Base-by-base conservation (phyloP, 2,113 vertebrate species). In the Cromileptes altivelis region DNA sequence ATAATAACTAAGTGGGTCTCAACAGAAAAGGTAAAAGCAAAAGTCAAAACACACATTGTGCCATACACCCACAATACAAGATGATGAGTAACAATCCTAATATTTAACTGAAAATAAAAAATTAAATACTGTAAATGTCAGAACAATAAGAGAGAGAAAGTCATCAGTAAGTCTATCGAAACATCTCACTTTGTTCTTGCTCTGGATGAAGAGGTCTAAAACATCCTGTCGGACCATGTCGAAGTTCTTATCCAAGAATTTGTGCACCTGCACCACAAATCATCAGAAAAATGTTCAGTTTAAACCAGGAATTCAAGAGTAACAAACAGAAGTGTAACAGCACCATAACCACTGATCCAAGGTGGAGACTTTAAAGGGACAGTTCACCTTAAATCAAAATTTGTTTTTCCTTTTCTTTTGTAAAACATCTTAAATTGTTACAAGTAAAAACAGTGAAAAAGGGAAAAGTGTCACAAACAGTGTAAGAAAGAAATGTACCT, bases 161-260 rank as follows among this genome's bases (percentile, higher is more conserved):
- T 60, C 5, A 49, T 10, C 11, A 50, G 5, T 25, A 30, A 23
- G 1, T 14, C 12, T 61, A 8, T 50, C 40, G 78, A 60, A 4
- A 19, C 2, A 0, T 47, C 95, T 95, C 92, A 99, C 98, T 95
- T 93, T 97, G 8, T 96, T 98, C 91, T 95, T 97, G 93, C 98
- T 99, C 82, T 95, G 95, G 74, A 96, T 85, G 76, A 99, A 99
- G 45, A 99, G 94, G 33, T 99, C 97, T 70, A 99, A 92, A 47
- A 99, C 98, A 0, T 99, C 98, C 91, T 99, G 97, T 6, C 98
- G 97, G 49, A 99, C 98, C 71, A 96, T 96, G 81, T 99, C 98
- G 0, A 98, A 98, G 91, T 99, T 99, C 90, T 99, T 99, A 82
- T 99, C 98, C 93, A 99, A 85, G 88, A 99, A 99, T 84, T 99